Evolutionary conservation across 1,140 invertebrate species (phyloP), one percentile per base, ranked within the genome.

Genomic region (Pinna nobilis): DNA sequence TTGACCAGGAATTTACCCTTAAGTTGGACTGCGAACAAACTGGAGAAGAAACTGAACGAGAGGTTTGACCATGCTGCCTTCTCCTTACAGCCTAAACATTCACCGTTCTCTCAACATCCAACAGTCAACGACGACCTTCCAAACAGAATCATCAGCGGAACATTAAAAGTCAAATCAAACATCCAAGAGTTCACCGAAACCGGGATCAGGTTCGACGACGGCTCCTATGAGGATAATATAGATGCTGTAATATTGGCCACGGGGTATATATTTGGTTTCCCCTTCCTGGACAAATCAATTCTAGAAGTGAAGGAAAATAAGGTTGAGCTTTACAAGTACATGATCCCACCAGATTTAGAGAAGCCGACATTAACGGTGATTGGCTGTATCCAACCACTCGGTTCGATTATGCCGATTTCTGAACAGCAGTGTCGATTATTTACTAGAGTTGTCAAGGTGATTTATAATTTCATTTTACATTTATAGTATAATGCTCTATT

Each of bases 61-160:
- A 74, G 87, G 33, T 90, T 92, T 80, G 89, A 91, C 70, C 91
- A 92, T 64, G 83, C 85, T 18, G 41, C 85, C 1, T 92, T 89
- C 77, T 81, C 85, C 3, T 69, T 92, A 25, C 82, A 89, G 59
- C 91, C 91, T 9, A 78, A 85, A 33, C 88, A 90, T 79, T 70
- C 82, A 15, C 82, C 90, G 20, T 80, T 88, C 11, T 76, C 85
- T 4, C 88, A 90, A 59, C 91, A 92, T 74, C 87, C 90, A 1
- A 90, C 88, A 28, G 82, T 92, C 3, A 91, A 91, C 69, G 91
- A 92, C 69, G 89, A 90, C 3, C 77, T 92, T 3, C 87, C 90
- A 0, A 90, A 91, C 74, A 79, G 90, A 47, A 87, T 92, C 9
- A 78, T 88, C n/a, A 81, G 82, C 55, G 91, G 91, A 1, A 79